Evolutionary conservation across 1,140 invertebrate species (phyloP).

Genomic region (Aphidius ervi): DNA sequence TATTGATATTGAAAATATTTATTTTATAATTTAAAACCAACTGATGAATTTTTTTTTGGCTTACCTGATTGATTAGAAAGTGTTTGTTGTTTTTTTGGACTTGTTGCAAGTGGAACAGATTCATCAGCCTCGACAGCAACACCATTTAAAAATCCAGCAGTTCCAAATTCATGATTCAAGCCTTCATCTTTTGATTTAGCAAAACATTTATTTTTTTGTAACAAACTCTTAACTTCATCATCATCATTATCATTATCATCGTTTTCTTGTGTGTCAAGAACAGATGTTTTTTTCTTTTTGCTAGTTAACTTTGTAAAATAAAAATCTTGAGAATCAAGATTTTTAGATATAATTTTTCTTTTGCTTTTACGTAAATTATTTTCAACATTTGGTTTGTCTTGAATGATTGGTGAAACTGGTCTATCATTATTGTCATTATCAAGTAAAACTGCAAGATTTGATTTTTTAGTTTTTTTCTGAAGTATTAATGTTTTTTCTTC

Average conservation of each 20-base stretch:
- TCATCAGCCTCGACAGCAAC: not conserved
- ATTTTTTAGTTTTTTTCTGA: too few species aligned
- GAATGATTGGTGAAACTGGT: too few species aligned
- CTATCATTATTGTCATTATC: too few species aligned
- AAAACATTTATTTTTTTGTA: not conserved
- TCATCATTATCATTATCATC: too few species aligned
- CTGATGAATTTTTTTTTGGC: too few species aligned
- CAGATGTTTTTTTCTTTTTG: slow-evolving; percentile 24
- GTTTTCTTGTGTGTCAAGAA: slow-evolving; percentile 17
- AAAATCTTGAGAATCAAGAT: slow-evolving; percentile 23
- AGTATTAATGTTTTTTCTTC: too few species aligned
- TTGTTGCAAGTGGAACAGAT: not conserved
- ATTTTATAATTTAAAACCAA: too few species aligned
- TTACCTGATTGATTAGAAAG: too few species aligned
- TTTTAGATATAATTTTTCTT: not conserved
- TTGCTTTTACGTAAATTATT: not conserved
- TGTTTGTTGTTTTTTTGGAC: too few species aligned
- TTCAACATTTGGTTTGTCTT: not conserved
- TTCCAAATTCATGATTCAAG: not conserved
- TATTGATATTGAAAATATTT: too few species aligned
- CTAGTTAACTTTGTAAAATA: slow-evolving; percentile 26
- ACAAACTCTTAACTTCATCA: not conserved
- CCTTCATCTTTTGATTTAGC: not conserved
- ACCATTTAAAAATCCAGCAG: slow-evolving; percentile 8
- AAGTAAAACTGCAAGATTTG: too few species aligned